Percentiles rank a stretch among this genome's conserved stretches.
Conservation (phyloP, 2,888 invertebrate species). For the Caenorhabditis japonica region DNA sequence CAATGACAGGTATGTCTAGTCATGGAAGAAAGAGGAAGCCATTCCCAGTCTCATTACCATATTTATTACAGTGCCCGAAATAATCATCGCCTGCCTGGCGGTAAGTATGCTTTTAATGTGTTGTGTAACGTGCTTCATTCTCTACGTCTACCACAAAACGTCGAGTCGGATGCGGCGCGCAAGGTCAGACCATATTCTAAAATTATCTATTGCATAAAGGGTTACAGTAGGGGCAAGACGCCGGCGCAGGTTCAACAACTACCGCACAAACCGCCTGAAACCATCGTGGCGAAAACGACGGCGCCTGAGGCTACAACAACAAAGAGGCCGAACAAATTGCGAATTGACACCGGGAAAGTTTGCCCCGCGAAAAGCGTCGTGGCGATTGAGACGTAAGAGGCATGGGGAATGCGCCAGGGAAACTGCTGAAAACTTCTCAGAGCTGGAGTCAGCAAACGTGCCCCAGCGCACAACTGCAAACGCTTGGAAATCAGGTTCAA, state of each 20-base stretch:
- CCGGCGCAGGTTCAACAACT: constrained; percentile 33
- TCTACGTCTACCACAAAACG: constrained; percentile 41
- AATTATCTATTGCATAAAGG: no score
- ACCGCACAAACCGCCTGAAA: constrained; percentile 2
- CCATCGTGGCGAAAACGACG: constrained; percentile 10
- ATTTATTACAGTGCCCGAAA: constrained; percentile 42
- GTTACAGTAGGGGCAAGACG: constrained; percentile 33
- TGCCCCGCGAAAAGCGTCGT: constrained; percentile 44
- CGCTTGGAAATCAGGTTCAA: no score
- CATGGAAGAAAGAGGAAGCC: background rate
- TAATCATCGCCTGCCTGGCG: constrained; percentile 49
- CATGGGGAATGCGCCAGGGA: background rate
- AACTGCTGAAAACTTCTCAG: no score
- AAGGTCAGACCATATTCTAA: constrained; percentile 20
- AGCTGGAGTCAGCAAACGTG: no score
- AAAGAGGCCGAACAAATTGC: constrained; percentile 22
- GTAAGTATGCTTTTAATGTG: constrained; percentile 31
- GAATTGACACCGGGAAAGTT: constrained; percentile 33
- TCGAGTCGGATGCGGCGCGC: constrained; percentile 32
- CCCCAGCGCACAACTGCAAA: no score
- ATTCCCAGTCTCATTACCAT: background rate
- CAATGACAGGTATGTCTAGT: background rate
- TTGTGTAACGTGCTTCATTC: constrained; percentile 41
- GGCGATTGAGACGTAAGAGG: constrained; percentile 48
- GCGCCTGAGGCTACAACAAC: constrained; percentile 8